Evolutionary conservation across 2,797 vertebrate genomes (phyloP).

Genomic region (Hypotaenidia okinawae): DNA sequence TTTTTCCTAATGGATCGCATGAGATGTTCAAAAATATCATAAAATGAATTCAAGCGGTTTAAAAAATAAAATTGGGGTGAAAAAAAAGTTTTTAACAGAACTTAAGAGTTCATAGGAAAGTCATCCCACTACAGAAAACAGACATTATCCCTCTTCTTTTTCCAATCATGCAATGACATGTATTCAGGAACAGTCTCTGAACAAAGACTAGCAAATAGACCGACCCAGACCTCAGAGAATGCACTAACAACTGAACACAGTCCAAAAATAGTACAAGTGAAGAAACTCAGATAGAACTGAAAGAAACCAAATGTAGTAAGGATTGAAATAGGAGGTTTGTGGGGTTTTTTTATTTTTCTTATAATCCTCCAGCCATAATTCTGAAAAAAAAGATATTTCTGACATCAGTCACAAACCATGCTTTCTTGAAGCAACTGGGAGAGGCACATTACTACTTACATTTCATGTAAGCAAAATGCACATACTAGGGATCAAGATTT

Average conservation of each 20-base stretch:
- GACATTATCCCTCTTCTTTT: not conserved
- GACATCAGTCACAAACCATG: not conserved
- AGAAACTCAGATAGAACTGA: not conserved
- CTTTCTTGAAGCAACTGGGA: not conserved
- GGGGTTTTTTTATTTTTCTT: not conserved
- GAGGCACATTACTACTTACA: not conserved
- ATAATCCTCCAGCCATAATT: not conserved
- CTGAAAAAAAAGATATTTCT: not conserved
- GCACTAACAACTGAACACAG: not conserved
- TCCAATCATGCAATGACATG: not conserved
- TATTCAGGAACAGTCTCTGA: not conserved
- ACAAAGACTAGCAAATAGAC: not conserved
- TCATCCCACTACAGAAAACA: not conserved
- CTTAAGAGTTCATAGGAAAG: not conserved
- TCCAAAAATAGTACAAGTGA: not conserved
- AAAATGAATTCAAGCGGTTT: not conserved
- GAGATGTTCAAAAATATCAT: not conserved
- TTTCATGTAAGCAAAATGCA: not conserved
- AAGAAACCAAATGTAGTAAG: not conserved
- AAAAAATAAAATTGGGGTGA: fast-evolving
- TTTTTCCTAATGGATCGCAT: not conserved
- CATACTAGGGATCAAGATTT: not conserved
- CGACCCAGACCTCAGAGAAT: not conserved
- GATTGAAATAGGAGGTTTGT: not conserved
- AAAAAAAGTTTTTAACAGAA: not conserved